Evolutionary conservation across 2,113 vertebrate genomes (phyloP).

Genomic region (Ancistrus triradiatus): DNA sequence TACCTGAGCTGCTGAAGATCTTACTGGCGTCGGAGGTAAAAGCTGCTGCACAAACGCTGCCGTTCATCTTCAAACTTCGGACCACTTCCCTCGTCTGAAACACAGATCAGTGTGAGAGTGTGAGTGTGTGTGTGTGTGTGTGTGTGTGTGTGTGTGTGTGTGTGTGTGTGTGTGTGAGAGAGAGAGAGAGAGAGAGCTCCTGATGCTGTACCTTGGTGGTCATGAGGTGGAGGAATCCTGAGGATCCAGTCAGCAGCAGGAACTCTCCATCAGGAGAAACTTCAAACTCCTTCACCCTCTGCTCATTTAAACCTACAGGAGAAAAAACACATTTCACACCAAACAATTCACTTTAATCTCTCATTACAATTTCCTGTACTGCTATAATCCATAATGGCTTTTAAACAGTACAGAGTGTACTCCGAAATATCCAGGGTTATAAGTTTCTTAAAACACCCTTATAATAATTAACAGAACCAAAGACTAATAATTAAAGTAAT

Average conservation of each 20-base stretch:
- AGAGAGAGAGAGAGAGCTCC: too few species aligned
- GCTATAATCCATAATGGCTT: too few species aligned
- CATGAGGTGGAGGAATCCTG: constrained; percentile 84
- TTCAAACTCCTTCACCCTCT: constrained; percentile 78
- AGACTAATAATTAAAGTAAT: too few species aligned
- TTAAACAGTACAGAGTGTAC: too few species aligned
- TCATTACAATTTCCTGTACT: too few species aligned
- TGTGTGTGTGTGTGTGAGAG: neutral
- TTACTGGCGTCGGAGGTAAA: constrained; percentile 81
- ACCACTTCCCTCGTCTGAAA: constrained; percentile 87
- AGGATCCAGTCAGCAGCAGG: constrained; percentile 82
- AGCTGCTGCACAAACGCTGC: constrained; percentile 66
- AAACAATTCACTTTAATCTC: too few species aligned
- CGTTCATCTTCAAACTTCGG: constrained; percentile 85
- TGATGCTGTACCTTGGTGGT: constrained; percentile 91
- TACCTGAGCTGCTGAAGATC: constrained; percentile 79
- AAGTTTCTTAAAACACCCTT: too few species aligned
- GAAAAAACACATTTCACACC: neutral
- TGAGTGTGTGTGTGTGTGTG: neutral
- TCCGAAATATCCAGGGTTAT: too few species aligned
- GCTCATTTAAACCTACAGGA: constrained; percentile 81
- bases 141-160: neutral
- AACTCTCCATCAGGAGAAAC: constrained; percentile 83
- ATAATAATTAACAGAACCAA: too few species aligned
- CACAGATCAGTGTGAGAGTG: neutral